phyloP scores from a whole-genome alignment of 2,797 vertebrate species.

The Enteromius afrohamiltoni region DNA sequence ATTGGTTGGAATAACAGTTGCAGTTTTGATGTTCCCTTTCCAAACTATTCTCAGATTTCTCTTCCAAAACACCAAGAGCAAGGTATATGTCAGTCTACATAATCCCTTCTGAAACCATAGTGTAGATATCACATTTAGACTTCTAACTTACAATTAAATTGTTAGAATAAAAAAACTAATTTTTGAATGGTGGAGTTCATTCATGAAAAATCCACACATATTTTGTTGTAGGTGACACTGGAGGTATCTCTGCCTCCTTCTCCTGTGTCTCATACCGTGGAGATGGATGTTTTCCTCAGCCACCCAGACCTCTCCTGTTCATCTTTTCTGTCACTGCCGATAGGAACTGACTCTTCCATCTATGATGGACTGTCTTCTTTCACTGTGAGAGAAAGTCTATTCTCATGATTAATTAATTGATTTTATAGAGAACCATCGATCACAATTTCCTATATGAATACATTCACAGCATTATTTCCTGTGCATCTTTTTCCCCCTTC shows the following conservation, averaged over 20 bases:
- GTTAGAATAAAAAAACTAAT: background rate
- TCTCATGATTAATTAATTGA: background rate
- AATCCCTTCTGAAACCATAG: background rate
- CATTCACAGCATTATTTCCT: background rate
- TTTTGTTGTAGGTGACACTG: slow-evolving; percentile 70
- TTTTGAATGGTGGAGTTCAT: background rate
- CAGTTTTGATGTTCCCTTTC: slow-evolving; percentile 76
- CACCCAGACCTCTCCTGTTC: slow-evolving; percentile 67
- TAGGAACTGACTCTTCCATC: slow-evolving; percentile 65
- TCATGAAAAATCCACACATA: background rate
- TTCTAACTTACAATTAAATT: background rate
- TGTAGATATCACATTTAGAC: background rate
- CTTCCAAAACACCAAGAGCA: slow-evolving; percentile 73
- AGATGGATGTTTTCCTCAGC: slow-evolving; percentile 77
- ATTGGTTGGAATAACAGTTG: slow-evolving; percentile 74
- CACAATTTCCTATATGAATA: background rate
- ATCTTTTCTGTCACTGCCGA: slow-evolving; percentile 75
- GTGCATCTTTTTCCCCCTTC: background rate
- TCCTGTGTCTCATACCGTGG: slow-evolving; percentile 73
- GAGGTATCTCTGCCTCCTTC: slow-evolving; percentile 72
- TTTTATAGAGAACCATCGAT: background rate
- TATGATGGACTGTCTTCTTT: slow-evolving; percentile 68
- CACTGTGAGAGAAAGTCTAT: slow-evolving; percentile 69
- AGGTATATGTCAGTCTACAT: slow-evolving; percentile 64
- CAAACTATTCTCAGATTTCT: slow-evolving; percentile 79